Evolutionary conservation across 2,113 vertebrate genomes (phyloP).

Genomic region (Arizona elegans): DNA sequence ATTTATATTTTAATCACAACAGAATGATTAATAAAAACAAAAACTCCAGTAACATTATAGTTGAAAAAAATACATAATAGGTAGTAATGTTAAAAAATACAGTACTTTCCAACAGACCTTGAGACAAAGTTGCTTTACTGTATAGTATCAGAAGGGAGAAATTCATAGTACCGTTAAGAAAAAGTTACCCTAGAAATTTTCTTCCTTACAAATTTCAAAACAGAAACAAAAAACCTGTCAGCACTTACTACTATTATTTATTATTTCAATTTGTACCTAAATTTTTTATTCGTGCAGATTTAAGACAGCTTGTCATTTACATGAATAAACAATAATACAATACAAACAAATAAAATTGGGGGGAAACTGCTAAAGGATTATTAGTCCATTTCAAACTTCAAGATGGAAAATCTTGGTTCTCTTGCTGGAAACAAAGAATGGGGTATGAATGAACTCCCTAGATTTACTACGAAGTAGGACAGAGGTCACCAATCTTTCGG

Average conservation of each 20-base stretch:
- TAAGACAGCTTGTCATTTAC: background rate
- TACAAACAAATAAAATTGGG: background rate
- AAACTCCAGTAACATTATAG: background rate
- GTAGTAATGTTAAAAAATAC: background rate
- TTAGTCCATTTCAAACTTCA: background rate
- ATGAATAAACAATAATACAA: background rate
- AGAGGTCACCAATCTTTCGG: no score
- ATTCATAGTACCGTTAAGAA: background rate
- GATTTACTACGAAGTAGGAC: background rate
- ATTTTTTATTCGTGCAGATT: background rate
- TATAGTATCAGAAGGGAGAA: background rate
- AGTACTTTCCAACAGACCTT: background rate
- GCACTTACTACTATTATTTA: background rate
- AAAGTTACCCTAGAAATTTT: background rate
- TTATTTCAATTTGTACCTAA: background rate
- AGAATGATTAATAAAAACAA: background rate
- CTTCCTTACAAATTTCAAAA: background rate
- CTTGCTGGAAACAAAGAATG: background rate
- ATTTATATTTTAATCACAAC: background rate
- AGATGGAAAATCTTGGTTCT: background rate
- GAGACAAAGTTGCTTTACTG: background rate
- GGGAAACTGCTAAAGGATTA: background rate
- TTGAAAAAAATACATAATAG: background rate
- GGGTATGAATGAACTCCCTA: background rate
- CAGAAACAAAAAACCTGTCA: background rate